phyloP scores from a whole-genome alignment of 2,113 vertebrate species.

The Gopherus evgoodei region DNA sequence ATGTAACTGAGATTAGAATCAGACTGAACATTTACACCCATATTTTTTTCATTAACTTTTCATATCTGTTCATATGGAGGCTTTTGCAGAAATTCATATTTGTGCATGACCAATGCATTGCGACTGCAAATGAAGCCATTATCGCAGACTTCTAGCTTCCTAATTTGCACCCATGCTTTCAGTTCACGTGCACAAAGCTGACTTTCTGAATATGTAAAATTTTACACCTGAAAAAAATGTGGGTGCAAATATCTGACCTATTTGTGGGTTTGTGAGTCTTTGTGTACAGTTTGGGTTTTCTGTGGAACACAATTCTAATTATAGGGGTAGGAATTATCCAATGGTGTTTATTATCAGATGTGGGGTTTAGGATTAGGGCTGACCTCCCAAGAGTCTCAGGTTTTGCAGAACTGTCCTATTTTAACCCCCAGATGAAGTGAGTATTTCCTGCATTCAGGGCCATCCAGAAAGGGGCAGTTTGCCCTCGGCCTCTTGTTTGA shows the following conservation, averaged over 20 bases:
- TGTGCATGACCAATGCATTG: neutral
- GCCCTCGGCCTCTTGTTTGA: no score
- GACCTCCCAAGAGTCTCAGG: neutral
- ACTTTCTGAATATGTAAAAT: neutral
- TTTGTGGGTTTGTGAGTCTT: neutral
- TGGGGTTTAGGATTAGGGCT: neutral
- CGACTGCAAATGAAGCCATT: neutral
- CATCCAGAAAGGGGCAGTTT: neutral
- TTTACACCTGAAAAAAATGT: neutral
- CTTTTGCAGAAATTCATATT: neutral
- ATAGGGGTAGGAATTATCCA: neutral
- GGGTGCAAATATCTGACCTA: neutral
- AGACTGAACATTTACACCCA: fast-evolving
- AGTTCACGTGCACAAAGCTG: neutral
- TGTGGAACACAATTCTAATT: neutral
- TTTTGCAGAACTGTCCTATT: neutral
- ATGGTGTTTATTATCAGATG: neutral
- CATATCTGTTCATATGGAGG: neutral
- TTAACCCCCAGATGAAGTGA: neutral
- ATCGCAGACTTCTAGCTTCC: neutral
- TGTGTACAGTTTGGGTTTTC: neutral
- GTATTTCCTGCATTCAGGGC: neutral
- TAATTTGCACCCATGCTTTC: neutral
- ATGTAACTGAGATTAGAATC: neutral
- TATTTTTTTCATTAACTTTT: neutral